These are phyloP conservation scores for Tonatia bakeri DNA, from an alignment of 2,113 vertebrate species.

Conservation along the genomic window DNA sequence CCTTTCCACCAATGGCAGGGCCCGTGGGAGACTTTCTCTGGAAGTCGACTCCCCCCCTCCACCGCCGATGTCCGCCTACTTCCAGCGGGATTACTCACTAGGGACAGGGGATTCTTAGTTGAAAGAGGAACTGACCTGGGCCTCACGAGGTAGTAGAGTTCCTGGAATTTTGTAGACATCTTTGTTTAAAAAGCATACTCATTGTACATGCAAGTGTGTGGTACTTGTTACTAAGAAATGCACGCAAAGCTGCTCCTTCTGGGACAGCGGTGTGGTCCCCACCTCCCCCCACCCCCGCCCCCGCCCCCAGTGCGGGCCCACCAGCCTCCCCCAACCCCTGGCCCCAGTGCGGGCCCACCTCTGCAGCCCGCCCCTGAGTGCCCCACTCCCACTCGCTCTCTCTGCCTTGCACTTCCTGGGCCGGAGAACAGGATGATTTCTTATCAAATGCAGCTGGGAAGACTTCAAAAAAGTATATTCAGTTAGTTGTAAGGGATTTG, in stretches of 20 bases:
- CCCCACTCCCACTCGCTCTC: fast-evolving
- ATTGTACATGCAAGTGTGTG: fast-evolving
- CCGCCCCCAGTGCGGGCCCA: fast-evolving
- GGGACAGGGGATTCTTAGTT: no score
- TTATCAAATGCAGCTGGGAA: not conserved
- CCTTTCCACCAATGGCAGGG: not conserved
- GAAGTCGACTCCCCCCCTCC: not conserved
- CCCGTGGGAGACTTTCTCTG: not conserved
- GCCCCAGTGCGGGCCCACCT: fast-evolving
- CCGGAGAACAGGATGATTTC: no score
- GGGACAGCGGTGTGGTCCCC: no score
- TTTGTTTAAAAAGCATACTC: not conserved
- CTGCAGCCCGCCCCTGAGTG: fast-evolving
- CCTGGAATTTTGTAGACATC: not conserved
- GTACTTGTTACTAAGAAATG: not conserved
- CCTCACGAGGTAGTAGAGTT: fast-evolving
- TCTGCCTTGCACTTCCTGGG: not conserved
- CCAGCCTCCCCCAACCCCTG: not conserved
- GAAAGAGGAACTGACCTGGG: not conserved
- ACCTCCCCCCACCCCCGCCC: no score
- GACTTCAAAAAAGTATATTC: not conserved
- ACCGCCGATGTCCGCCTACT: fast-evolving
- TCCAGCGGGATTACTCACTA: not conserved
- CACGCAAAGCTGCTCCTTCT: no score
- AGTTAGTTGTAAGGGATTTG: not conserved